Evolutionary conservation across 2,888 invertebrate genomes (phyloP).

Genomic region (Anticlea derivata): DNA sequence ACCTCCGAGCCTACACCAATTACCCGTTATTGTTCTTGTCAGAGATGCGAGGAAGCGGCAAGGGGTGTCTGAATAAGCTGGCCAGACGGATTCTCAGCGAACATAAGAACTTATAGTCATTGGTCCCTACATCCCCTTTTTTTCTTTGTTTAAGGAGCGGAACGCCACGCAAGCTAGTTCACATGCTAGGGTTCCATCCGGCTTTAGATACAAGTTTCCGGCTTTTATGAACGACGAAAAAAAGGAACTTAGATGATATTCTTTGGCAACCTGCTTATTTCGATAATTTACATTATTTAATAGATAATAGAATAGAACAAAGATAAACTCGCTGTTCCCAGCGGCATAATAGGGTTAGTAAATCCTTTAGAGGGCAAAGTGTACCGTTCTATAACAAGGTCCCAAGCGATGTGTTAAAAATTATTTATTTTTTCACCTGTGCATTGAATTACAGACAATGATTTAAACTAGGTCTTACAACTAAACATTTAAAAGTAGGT

Average conservation of each 20-base stretch:
- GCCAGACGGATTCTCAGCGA: slow-evolving; percentile 63
- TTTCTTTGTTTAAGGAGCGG: slow-evolving; percentile 76
- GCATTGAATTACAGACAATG: too few relatives aligned
- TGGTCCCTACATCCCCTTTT: slow-evolving; percentile 67
- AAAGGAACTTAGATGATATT: slow-evolving; percentile 1
- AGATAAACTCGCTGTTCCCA: too few relatives aligned
- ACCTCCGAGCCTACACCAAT: slow-evolving; percentile 42
- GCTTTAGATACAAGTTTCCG: slow-evolving; percentile 10
- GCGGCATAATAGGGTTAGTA: too few relatives aligned
- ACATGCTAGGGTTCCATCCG: slow-evolving; percentile 46
- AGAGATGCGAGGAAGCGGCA: slow-evolving; percentile 37
- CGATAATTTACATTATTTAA: too few relatives aligned
- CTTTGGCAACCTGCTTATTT: too few relatives aligned
- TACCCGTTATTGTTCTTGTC: slow-evolving; percentile 33
- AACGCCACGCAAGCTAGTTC: slow-evolving; percentile 75
- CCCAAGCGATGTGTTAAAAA: too few relatives aligned
- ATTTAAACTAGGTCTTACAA: too few relatives aligned
- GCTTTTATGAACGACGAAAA: slow-evolving; percentile 15
- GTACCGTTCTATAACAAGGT: too few relatives aligned
- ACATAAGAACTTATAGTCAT: slow-evolving; percentile 55
- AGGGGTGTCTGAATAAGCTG: slow-evolving; percentile 53
- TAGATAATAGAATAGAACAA: too few relatives aligned
- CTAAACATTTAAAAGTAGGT: too few relatives aligned
- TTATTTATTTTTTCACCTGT: too few relatives aligned
- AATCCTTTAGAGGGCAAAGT: too few relatives aligned